phyloP scores from a whole-genome alignment of 2,888 invertebrate genomes.

The Heliconius ethilla region DNA sequence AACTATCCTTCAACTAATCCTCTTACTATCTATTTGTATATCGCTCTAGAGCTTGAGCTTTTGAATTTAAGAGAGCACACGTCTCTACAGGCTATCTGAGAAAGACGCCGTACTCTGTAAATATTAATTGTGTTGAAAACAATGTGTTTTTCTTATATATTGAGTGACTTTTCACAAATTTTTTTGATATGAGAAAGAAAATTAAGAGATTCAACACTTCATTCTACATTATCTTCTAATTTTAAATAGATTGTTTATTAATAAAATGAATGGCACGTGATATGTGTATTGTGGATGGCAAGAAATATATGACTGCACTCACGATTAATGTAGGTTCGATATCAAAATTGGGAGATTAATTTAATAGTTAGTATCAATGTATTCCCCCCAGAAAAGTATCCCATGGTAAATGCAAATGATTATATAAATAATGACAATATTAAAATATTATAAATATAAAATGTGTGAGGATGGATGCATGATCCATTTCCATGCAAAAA shows the following conservation, averaged over 20 bases:
- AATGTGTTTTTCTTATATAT: neutral
- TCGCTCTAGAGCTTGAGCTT: constrained; percentile 43
- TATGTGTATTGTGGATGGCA: neutral
- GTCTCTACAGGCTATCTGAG: constrained; percentile 23
- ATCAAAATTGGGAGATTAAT: no score
- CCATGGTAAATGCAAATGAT: no score
- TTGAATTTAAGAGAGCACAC: constrained; percentile 50
- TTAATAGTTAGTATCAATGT: no score
- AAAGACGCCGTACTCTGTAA: neutral
- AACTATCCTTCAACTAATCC: constrained; percentile 35
- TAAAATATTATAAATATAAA: no score
- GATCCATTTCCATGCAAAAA: no score
- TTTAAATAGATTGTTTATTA: neutral
- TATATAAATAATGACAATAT: no score
- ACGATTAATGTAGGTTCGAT: neutral
- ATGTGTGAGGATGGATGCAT: no score
- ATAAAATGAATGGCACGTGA: no score
- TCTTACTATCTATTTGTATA: constrained; percentile 34
- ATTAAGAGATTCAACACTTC: neutral
- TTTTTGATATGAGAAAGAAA: neutral
- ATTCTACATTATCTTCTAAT: neutral
- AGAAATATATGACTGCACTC: neutral
- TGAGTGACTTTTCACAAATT: neutral
- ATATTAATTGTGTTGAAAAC: constrained; percentile 3
- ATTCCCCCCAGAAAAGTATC: no score